Base-by-base conservation (phyloP, 2,113 vertebrate genomes). In the Falco punctatus region DNA sequence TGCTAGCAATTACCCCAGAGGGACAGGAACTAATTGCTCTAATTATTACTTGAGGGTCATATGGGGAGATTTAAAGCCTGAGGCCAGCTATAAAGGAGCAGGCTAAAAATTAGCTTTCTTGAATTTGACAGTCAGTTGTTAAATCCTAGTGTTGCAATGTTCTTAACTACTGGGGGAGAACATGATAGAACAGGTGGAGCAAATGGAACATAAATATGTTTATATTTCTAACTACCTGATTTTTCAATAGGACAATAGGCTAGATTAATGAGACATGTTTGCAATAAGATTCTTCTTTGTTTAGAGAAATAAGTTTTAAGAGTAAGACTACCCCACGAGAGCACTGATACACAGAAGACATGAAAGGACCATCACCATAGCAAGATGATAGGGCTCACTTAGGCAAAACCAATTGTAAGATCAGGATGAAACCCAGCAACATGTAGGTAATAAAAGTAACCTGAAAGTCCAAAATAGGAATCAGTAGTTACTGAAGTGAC, bases 31-130 rank as follows among this genome's bases (percentile, higher is more conserved):
- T 89, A 87, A 96, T 91, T 91, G 55, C 32, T 92, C 28, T 91
- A 84, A 79, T 92, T 96, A 81, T 96, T 89, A 69, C n/a, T 94
- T 85, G 42, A 71, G 65, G 80, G 33, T 92, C 81, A 74, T 87
- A 84, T 48, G 52, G 57, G 44, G 72, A 88, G 32, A 96, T 90
- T 81, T 89, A 84, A 74, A 94, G 42, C 72, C 91, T 90, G 46
- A 88, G 82, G 40, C 71, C 44, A 28, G 15, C 35, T 86, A 42
- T 65, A 69, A 95, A 82, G 46, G 17, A 85, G 40, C 24, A 78
- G 54, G 54, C 78, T 90, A 86, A 95, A 90, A 94, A 92, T 72
- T 72, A 65, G 1, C 21, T 86, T 80, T 88, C 48, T 65, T 77
- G 40, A 88, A 69, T 83, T 66, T 90, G 54, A 78, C 52, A 91